phyloP scores from a whole-genome alignment of 2,797 vertebrate species.

The Dicrostonyx torquatus region DNA sequence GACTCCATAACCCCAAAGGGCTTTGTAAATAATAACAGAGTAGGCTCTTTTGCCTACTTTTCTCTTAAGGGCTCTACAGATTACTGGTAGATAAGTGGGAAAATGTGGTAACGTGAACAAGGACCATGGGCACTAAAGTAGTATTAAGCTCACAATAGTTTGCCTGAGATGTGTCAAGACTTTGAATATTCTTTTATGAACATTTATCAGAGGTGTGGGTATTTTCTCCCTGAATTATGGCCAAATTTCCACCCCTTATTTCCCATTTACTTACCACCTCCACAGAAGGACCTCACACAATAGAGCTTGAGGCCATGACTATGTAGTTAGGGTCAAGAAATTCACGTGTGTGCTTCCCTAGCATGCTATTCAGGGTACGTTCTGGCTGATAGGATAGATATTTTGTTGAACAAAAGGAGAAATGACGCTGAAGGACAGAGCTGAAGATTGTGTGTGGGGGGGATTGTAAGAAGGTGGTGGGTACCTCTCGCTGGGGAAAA shows the following conservation, averaged over 20 bases:
- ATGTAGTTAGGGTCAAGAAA: background rate
- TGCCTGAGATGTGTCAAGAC: background rate
- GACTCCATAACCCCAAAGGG: conserved; percentile 7
- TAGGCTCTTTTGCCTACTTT: conserved; percentile 42
- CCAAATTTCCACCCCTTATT: background rate
- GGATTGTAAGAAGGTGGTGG: background rate
- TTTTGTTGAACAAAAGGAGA: background rate
- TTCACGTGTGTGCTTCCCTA: background rate
- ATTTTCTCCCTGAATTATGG: background rate
- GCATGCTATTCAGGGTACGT: background rate
- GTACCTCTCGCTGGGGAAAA: background rate
- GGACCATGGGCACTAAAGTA: background rate
- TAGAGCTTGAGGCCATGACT: background rate
- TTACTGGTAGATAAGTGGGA: background rate
- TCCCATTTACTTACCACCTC: background rate
- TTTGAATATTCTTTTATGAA: background rate
- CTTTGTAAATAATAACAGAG: background rate
- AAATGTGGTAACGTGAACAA: background rate
- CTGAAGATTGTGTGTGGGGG: background rate
- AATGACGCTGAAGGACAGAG: background rate
- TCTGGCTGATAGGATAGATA: background rate
- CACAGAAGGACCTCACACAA: conserved; percentile 1
- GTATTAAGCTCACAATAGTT: background rate
- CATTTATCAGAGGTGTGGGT: background rate
- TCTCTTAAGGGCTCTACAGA: background rate